Evolutionary conservation across 2,113 vertebrate species (phyloP), one percentile per base, ranked within the genome.

Genomic region (Cyphomyrus plagiostoma): DNA sequence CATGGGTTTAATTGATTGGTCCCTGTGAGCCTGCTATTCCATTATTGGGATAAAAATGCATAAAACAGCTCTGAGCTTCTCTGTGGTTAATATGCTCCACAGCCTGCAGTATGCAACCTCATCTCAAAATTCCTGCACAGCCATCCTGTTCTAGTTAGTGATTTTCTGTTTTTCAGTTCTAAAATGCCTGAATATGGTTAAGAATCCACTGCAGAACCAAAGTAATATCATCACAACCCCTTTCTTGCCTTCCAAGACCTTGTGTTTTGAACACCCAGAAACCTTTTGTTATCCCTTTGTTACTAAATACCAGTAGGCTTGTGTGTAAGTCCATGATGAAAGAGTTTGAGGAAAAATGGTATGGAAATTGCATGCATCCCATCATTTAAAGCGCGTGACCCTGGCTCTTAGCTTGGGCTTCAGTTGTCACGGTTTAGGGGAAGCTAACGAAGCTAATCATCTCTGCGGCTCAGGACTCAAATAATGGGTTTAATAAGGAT

Each of bases 71-170:
- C 26, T 30, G 45, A 95, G 85, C 91, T 85, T 83, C 90, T 89
- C 90, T 90, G 85, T 52, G 85, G 90, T 62, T 92, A 89, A 90
- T 88, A 70, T 86, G 50, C 19, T 42, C 30, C 19, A 45, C 26
- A 87, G 89, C 83, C 90, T 56, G 74, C 74, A 88, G 45, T 53
- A 89, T 66, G 91, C 92, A 93, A 93, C 91, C 92, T 49, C 1
- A 89, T 85, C 86, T 93, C 92, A 91, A 89, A 92, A 92, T 93
- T 94, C 94, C 95, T 95, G 94, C 90, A 95, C 93, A 93, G 91
- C 91, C 95, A 96, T 93, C 92, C 93, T 93, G 94, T 93, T 95
- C 95, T 95, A 93, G 96, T 96, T 95, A 93, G 87, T 90, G 62
- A 90, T 91, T 91, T 91, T 92, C 90, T 90, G 90, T 91, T 90